Evolutionary conservation across 2,113 vertebrate species (phyloP).

Genomic region (Menura novaehollandiae): DNA sequence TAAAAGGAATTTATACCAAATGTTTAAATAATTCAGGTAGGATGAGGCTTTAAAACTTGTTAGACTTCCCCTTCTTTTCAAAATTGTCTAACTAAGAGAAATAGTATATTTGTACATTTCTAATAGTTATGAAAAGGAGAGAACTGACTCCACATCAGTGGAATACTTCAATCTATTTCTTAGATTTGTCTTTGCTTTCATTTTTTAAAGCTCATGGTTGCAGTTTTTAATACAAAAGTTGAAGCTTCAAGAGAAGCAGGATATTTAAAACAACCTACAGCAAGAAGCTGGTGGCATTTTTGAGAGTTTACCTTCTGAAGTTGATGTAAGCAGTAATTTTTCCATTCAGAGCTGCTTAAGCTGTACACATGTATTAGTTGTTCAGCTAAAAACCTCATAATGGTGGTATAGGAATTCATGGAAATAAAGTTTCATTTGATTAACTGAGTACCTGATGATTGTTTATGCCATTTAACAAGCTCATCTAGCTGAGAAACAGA

Average conservation of each 20-base stretch:
- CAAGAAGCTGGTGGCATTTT: neutral
- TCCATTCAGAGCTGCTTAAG: neutral
- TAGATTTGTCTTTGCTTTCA: constrained; percentile 54
- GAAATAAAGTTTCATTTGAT: constrained; percentile 50
- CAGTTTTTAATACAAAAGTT: neutral
- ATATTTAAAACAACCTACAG: neutral
- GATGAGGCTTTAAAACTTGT: neutral
- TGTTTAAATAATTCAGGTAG: neutral
- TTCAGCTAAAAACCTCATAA: neutral
- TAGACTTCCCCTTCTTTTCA: neutral
- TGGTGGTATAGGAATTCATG: neutral
- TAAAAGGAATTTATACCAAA: neutral
- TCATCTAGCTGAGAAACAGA: neutral
- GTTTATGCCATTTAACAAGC: neutral
- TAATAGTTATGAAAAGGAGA: neutral
- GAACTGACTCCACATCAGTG: neutral
- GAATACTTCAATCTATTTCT: constrained; percentile 24
- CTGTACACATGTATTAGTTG: neutral
- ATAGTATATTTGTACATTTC: neutral
- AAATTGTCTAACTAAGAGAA: neutral
- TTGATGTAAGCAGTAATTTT: neutral
- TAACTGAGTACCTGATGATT: neutral
- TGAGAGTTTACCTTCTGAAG: neutral
- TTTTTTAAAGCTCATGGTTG: constrained; percentile 46
- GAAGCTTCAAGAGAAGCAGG: constrained; percentile 49